Evolutionary conservation across 1,140 invertebrate species (phyloP).

Genomic region (Hetaerina americana): DNA sequence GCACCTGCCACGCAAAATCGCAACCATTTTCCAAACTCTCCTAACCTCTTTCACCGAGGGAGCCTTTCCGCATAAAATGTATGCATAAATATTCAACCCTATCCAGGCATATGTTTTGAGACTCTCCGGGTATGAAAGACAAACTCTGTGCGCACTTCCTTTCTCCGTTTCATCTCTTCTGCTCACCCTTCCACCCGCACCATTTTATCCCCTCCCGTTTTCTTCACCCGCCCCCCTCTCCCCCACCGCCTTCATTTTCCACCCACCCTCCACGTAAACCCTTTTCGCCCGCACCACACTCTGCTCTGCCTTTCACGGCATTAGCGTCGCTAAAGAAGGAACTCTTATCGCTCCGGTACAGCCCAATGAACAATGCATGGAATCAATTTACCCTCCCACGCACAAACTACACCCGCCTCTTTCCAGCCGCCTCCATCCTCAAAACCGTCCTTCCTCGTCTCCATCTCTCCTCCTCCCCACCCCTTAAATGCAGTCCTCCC

Average conservation of each 20-base stretch:
- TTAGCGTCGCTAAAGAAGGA: background rate
- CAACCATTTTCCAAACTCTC: too few species aligned
- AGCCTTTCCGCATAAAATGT: too few species aligned
- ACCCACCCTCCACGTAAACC: background rate
- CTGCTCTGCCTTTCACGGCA: background rate
- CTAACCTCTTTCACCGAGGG: too few species aligned
- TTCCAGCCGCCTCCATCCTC: too few species aligned
- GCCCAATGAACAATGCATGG: background rate
- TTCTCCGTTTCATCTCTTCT: background rate
- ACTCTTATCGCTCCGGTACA: background rate
- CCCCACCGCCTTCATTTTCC: background rate
- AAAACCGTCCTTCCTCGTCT: too few species aligned
- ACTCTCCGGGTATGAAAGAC: too few species aligned
- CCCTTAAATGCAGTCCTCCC: background rate
- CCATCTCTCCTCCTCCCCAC: background rate
- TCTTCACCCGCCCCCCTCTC: background rate
- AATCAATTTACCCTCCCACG: background rate
- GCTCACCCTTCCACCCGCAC: background rate
- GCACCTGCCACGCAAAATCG: too few species aligned
- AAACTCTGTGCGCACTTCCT: background rate
- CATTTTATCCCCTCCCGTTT: background rate
- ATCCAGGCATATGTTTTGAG: too few species aligned
- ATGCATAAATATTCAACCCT: too few species aligned
- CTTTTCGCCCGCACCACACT: background rate
- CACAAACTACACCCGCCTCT: background rate